These are phyloP conservation scores for Stegostoma tigrinum DNA, from an alignment of 2,113 vertebrate species.

Conservation along the genomic window DNA sequence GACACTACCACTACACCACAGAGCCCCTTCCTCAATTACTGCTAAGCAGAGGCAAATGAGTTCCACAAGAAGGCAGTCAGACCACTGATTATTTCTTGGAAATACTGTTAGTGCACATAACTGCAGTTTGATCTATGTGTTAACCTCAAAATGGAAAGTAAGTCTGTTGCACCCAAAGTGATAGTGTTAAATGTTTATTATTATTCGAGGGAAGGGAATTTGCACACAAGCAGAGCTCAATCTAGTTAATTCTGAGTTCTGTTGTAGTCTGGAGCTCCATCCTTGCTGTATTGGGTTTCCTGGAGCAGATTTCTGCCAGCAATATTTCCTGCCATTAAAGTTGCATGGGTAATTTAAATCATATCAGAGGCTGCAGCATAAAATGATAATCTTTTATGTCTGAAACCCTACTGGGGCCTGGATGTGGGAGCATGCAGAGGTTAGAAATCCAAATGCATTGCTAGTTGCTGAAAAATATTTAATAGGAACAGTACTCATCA, in stretches of 20 bases:
- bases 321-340: constrained; percentile 7
- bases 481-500: background rate
- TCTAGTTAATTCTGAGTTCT: background rate
- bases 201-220: background rate
- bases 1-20: no score
- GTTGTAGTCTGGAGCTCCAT: background rate
- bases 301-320: background rate
- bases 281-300: background rate
- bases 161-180: background rate
- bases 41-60: background rate
- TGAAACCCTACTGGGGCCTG: constrained; percentile 17
- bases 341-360: constrained; percentile 23
- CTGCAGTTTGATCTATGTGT: background rate
- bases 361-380: constrained; percentile 10
- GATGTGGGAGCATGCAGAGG: background rate
- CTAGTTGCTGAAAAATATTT: background rate
- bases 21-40: background rate
- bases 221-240: background rate
- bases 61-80: background rate
- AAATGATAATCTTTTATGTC: constrained; percentile 9
- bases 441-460: constrained; percentile 13
- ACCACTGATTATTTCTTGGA: background rate
- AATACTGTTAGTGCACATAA: background rate
- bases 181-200: background rate
- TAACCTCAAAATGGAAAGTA: background rate